phyloP scores from a whole-genome alignment of 2,113 vertebrate species.

The Benitochromis conjunctus region DNA sequence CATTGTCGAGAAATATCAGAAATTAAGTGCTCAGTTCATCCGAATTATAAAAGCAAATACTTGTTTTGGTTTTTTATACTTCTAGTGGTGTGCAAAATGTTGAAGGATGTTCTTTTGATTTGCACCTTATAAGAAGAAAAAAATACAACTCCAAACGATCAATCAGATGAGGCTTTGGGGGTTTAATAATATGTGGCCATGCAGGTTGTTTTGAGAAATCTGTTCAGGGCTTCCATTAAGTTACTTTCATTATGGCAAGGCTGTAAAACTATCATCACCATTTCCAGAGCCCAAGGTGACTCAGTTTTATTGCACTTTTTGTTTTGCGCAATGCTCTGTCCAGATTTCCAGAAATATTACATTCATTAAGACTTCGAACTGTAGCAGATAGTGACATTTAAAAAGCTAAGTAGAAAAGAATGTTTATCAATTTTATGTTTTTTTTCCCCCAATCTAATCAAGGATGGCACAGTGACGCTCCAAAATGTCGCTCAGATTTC shows the following conservation, averaged over 20 bases:
- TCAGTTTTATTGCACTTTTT: not conserved
- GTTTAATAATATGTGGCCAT: not conserved
- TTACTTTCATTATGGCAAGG: not conserved
- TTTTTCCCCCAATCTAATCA: not conserved
- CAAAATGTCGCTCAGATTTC: not conserved
- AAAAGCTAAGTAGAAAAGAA: not conserved
- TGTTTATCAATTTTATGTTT: not conserved
- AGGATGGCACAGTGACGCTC: not conserved
- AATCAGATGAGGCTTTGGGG: not conserved
- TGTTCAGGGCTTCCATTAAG: not conserved
- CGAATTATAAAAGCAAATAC: not conserved
- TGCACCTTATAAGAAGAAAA: not conserved
- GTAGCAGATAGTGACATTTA: not conserved
- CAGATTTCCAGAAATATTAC: not conserved
- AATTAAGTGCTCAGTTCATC: conserved; percentile 2
- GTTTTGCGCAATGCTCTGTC: not conserved
- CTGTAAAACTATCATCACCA: not conserved
- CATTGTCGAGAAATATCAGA: not conserved
- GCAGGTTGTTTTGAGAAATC: not conserved
- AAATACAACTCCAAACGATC: not conserved
- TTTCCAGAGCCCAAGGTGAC: not conserved
- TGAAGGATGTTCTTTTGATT: not conserved
- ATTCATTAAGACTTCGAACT: not conserved
- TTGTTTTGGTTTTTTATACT: not conserved
- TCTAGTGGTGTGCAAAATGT: not conserved